These are phyloP conservation scores for Aphidoletes aphidimyza DNA, from an alignment of 2,888 invertebrate genomes.

Conservation along the genomic window DNA sequence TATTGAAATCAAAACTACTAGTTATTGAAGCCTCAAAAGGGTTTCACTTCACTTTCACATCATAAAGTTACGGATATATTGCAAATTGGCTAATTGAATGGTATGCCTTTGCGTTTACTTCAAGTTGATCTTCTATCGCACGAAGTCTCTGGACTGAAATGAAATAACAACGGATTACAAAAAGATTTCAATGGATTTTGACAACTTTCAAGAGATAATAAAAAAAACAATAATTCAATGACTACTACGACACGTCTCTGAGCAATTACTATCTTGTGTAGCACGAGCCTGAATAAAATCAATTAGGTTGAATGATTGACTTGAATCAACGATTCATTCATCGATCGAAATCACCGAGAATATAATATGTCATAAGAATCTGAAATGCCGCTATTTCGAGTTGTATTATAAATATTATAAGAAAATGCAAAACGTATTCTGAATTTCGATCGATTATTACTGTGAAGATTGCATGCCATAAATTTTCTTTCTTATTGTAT, in stretches of 20 bases:
- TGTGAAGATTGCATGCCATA: neutral
- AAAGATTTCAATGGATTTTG: neutral
- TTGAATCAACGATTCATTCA: neutral
- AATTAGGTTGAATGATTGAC: neutral
- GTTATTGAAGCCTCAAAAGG: neutral
- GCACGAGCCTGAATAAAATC: neutral
- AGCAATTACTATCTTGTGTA: neutral
- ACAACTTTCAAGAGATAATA: neutral
- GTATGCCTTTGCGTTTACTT: no score
- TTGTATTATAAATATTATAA: no score
- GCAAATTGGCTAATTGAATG: no score
- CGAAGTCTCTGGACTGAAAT: no score
- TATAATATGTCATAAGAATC: neutral
- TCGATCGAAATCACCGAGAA: neutral
- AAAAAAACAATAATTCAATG: no score
- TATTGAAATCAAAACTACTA: constrained; percentile 14
- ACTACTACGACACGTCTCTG: no score
- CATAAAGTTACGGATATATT: neutral
- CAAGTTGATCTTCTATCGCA: no score
- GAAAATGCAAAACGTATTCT: no score
- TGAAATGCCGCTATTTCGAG: no score
- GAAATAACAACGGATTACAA: neutral
- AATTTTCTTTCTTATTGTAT: neutral
- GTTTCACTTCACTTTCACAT: neutral
- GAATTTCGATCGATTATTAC: no score